phyloP scores from a whole-genome alignment of 37 sponge, comb jelly and placozoan species.

The Ianthella basta region DNA sequence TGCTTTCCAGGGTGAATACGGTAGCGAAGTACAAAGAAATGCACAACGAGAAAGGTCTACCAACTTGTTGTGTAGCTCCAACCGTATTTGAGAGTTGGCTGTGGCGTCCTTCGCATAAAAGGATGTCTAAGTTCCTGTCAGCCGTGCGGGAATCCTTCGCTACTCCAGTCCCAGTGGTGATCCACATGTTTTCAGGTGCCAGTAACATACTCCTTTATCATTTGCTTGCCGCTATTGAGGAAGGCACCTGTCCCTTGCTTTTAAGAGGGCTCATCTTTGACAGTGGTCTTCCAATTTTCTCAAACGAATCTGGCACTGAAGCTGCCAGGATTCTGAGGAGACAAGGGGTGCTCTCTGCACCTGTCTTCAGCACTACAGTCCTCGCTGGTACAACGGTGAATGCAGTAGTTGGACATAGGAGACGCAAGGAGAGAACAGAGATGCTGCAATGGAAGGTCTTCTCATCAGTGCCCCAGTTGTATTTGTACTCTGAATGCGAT shows the following conservation, averaged over 20 bases:
- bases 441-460: constrained; percentile 5
- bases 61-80: constrained; percentile 46
- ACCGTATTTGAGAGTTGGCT: constrained; percentile 38
- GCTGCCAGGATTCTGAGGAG: constrained; percentile 54
- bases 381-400: constrained; percentile 22
- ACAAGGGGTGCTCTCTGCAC: constrained; percentile 37
- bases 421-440: constrained; percentile 15
- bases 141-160: constrained; percentile 1
- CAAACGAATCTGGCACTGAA: constrained; percentile 39
- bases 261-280: constrained; percentile 60
- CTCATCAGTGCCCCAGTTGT: constrained; percentile 56
- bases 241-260: background rate
- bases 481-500: constrained; percentile 58
- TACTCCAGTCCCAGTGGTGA: background rate
- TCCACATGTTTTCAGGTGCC: constrained; percentile 61
- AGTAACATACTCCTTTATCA: constrained; percentile 14
- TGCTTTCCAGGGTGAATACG: constrained; percentile 27
- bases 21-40: constrained; percentile 51
- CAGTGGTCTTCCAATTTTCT: constrained; percentile 60
- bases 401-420: constrained; percentile 27
- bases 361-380: background rate
- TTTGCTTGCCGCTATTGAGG: background rate
- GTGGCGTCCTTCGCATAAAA: background rate
- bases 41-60: constrained; percentile 42
- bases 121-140: background rate